Base-by-base conservation (phyloP, 2,888 invertebrate species). In the Lasioglossum oenotherae region DNA sequence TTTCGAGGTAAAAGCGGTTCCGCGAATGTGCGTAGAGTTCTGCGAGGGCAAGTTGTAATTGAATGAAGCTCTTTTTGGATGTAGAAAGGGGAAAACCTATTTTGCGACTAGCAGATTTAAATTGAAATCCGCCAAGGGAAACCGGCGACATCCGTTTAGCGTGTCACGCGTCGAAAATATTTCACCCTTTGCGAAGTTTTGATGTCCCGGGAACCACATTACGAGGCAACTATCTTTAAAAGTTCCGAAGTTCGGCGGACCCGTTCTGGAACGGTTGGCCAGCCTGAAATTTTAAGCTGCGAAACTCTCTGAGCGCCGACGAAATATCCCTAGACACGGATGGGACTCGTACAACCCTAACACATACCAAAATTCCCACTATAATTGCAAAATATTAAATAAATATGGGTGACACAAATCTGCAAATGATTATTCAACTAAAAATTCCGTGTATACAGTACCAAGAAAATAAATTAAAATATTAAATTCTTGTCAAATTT, bases 161-260 rank as follows among this genome's bases (percentile, higher is more conserved):
- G 16, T 35, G 44, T 67, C 41, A 74, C 53, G 38, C 38, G 74
- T 75, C 41, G 64, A 81, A 81, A 64, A 81, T 72, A 81, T 73
- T 81, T 75, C 12, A 3, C 19, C 49, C 44, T 74, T 53, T 19
- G 31, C 38, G n/a, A 69, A 79, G 67, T 82, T 74, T 35, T 46
- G 81, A 57, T 72, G 76, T 75, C 41, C 23, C 31, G 38, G 41
- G 31, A 71, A 35, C 57, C 76, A 31, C 53, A 44, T 27, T 60
- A 57, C 57, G 41, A n/a, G 19, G 6, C 71, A 72, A 44, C 46
- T 57, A 44, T 76, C 76, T 76, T 60, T 46, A 60, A 76, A 74
- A 60, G 57, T 75, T 60, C 23, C 35, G n/a, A 44, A 35, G 75
- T 35, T 46, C 46, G n/a, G 71, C 44, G 31, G 41, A n/a, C 67